A percentile compares a stretch with the other conserved stretches of the same genome.
Conservation (phyloP, 2,797 vertebrate genomes). For the Neostethus bicornis region DNA sequence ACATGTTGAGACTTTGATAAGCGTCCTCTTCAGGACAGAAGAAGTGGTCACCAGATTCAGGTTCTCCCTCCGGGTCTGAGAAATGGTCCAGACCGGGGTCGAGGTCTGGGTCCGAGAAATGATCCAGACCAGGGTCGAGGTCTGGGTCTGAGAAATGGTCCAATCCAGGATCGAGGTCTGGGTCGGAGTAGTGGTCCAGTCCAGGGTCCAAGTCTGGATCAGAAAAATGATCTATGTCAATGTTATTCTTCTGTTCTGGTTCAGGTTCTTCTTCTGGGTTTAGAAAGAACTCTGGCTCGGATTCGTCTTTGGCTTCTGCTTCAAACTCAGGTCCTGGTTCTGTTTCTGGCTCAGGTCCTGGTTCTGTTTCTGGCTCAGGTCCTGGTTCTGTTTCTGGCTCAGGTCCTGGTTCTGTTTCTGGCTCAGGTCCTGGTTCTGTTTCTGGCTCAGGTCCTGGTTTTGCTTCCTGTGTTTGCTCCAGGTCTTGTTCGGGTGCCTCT, state of each 20-base stretch:
- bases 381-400: constrained; percentile 8
- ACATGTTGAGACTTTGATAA: constrained; percentile 45
- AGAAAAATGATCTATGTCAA: not conserved
- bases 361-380: not conserved
- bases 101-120: not conserved
- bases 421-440: not conserved
- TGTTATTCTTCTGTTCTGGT: not conserved
- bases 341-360: constrained; percentile 35
- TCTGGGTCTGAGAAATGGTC: constrained; percentile 20
- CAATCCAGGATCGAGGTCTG: constrained; percentile 14
- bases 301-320: not conserved
- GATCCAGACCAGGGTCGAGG: not conserved
- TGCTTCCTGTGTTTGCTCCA: constrained; percentile 11
- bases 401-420: not conserved
- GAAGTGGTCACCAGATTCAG: constrained; percentile 34
- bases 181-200: constrained; percentile 15
- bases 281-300: constrained; percentile 5
- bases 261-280: constrained; percentile 4
- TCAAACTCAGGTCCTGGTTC: not conserved
- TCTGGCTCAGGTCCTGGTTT: constrained; percentile 9
- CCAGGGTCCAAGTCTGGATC: constrained; percentile 8
- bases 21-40: constrained; percentile 37
- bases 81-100: constrained; percentile 11
- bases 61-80: constrained; percentile 23
- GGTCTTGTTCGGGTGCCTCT: constrained; percentile 60